Evolutionary conservation across 1,140 invertebrate genomes (phyloP).

Genomic region (Amyelois transitella): DNA sequence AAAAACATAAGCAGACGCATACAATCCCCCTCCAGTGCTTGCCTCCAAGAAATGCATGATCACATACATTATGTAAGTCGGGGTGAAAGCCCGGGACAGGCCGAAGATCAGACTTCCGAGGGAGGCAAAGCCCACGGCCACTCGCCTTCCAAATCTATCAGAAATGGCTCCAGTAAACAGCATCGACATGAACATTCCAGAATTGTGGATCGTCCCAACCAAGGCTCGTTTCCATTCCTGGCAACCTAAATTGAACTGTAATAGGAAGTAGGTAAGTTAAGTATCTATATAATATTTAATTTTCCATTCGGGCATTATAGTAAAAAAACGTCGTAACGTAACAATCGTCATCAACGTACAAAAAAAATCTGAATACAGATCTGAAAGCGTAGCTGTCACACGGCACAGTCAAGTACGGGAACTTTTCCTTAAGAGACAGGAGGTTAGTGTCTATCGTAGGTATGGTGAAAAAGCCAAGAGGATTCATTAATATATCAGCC

Average conservation of each 20-base stretch:
- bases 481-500: too few species aligned
- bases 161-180: conserved; percentile 80
- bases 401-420: too few species aligned
- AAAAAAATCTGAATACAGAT: too few species aligned
- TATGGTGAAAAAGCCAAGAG: too few species aligned
- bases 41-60: conserved; percentile 75
- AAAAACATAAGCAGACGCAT: conserved; percentile 76
- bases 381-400: too few species aligned
- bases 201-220: conserved; percentile 82
- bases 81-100: conserved; percentile 73
- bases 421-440: too few species aligned
- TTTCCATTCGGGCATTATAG: background rate
- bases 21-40: conserved; percentile 70
- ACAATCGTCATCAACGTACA: too few species aligned
- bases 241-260: conserved; percentile 62
- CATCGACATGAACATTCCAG: conserved; percentile 82
- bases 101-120: conserved; percentile 65
- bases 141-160: conserved; percentile 74
- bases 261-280: background rate
- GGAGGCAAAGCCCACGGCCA: conserved; percentile 43
- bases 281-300: background rate
- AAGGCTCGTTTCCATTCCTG: conserved; percentile 82
- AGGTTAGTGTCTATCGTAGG: too few species aligned
- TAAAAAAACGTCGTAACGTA: too few species aligned
- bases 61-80: conserved; percentile 74